Conservation (phyloP, 1,140 invertebrate genomes). For the Hyposmocoma kahamanoa region DNA sequence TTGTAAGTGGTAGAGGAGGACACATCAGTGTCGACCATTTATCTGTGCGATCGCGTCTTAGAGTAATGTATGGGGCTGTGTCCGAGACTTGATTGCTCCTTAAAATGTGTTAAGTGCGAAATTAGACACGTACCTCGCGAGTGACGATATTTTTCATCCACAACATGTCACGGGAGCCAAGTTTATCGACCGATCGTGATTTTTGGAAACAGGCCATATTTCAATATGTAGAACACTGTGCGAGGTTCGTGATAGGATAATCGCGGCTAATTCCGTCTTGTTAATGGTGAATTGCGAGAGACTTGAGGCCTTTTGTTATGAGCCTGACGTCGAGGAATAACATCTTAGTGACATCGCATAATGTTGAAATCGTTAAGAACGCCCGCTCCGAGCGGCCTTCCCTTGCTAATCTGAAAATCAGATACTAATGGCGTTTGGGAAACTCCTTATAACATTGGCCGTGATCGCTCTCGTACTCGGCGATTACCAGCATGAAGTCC, state of each 20-base stretch:
- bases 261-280: neutral
- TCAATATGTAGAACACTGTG: constrained; percentile 1
- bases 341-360: constrained; percentile 10
- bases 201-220: constrained; percentile 29
- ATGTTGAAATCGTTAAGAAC: constrained; percentile 10
- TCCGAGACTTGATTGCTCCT: constrained; percentile 5
- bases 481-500: constrained; percentile 39
- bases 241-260: constrained; percentile 21
- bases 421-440: constrained; percentile 56
- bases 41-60: constrained; percentile 8
- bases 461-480: constrained; percentile 33
- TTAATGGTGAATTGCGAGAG: neutral
- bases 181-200: constrained; percentile 30
- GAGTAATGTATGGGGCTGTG: constrained; percentile 16
- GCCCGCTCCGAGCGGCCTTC: constrained; percentile 10
- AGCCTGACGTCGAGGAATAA: constrained; percentile 18
- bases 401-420: constrained; percentile 25
- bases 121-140: neutral
- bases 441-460: constrained; percentile 33
- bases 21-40: constrained; percentile 16
- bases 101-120: neutral
- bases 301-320: constrained; percentile 30
- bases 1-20: neutral
- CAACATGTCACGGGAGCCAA: constrained; percentile 27
- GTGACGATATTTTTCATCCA: neutral